A percentile compares a stretch with the other conserved stretches of the same genome.
Evolutionary conservation across 2,797 vertebrate genomes (phyloP).

Genomic region (Pampus argenteus): DNA sequence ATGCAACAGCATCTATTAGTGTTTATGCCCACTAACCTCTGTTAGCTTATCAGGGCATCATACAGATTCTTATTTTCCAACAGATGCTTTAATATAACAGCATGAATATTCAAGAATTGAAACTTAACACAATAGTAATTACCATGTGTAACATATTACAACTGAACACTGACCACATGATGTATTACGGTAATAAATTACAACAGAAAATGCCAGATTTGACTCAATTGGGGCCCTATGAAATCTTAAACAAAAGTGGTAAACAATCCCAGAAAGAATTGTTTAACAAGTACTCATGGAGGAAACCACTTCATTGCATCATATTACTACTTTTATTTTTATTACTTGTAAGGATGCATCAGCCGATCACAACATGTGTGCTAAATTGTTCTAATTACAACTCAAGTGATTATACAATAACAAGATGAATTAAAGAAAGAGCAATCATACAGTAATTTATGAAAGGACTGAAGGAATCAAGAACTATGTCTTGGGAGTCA

Average conservation of each 20-base stretch:
- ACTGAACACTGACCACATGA: constrained; percentile 21
- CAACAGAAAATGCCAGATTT: constrained; percentile 5
- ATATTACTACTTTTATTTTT: neutral
- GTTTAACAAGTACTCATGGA: neutral
- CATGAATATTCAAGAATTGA: constrained; percentile 55
- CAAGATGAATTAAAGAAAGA: neutral
- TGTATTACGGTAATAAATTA: constrained; percentile 1
- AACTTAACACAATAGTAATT: constrained; percentile 28
- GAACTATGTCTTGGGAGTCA: neutral
- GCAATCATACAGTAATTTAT: neutral
- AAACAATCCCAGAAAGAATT: neutral
- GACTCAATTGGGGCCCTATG: neutral
- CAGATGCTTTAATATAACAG: constrained; percentile 45
- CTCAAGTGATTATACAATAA: neutral
- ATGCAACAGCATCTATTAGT: constrained; percentile 56
- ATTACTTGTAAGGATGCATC: neutral
- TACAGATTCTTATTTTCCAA: constrained; percentile 41
- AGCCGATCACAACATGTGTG: neutral
- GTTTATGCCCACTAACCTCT: constrained; percentile 60
- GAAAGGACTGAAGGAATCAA: neutral
- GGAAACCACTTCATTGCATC: neutral
- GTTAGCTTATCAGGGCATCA: constrained; percentile 67
- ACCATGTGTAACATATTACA: constrained; percentile 19
- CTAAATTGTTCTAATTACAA: neutral
- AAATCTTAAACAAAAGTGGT: neutral